Percentiles rank a stretch among this genome's conserved stretches.
Conservation (phyloP, 2,888 invertebrate species). For the Hemaris fuciformis region DNA sequence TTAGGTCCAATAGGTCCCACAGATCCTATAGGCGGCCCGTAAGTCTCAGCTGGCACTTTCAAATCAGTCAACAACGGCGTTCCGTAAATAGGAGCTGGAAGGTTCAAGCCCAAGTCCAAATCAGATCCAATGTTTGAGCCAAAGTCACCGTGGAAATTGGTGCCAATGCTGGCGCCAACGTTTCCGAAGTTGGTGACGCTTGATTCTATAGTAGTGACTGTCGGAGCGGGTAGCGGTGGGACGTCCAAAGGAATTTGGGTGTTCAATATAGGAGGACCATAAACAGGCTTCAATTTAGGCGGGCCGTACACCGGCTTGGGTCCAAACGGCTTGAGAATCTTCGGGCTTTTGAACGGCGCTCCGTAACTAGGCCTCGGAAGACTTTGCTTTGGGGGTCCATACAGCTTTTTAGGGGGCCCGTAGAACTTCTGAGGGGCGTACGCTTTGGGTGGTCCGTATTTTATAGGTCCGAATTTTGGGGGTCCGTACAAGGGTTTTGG, state of each 20-base stretch:
- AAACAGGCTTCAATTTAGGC: slow-evolving; percentile 42
- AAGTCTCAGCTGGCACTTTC: slow-evolving; percentile 66
- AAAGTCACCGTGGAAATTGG: background rate
- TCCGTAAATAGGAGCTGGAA: slow-evolving; percentile 72
- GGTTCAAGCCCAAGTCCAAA: slow-evolving; percentile 49
- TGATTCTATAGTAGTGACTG: slow-evolving; percentile 20
- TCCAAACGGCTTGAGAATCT: background rate
- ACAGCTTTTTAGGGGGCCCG: slow-evolving; percentile 68
- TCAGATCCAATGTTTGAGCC: slow-evolving; percentile 14
- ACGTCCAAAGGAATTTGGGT: slow-evolving; percentile 49
- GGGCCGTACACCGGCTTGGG: slow-evolving; percentile 54
- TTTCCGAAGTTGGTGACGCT: background rate
- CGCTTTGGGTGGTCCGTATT: slow-evolving; percentile 58
- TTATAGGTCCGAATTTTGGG: slow-evolving; percentile 63
- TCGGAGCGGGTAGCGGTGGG: slow-evolving; percentile 31
- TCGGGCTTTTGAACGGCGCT: slow-evolving; percentile 44
- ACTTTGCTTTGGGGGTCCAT: slow-evolving; percentile 53
- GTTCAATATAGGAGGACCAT: slow-evolving; percentile 43
- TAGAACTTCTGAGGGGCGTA: slow-evolving; percentile 57
- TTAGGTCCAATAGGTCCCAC: slow-evolving; percentile 63
- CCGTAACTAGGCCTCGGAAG: slow-evolving; percentile 68
- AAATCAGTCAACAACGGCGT: slow-evolving; percentile 59
- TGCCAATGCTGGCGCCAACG: slow-evolving; percentile 2
- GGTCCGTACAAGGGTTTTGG: slow-evolving; percentile 71
- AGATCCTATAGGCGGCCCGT: slow-evolving; percentile 73